These are phyloP conservation scores for Lochmaea capreae DNA, from an alignment of 2,888 invertebrate genomes.

Conservation along the genomic window DNA sequence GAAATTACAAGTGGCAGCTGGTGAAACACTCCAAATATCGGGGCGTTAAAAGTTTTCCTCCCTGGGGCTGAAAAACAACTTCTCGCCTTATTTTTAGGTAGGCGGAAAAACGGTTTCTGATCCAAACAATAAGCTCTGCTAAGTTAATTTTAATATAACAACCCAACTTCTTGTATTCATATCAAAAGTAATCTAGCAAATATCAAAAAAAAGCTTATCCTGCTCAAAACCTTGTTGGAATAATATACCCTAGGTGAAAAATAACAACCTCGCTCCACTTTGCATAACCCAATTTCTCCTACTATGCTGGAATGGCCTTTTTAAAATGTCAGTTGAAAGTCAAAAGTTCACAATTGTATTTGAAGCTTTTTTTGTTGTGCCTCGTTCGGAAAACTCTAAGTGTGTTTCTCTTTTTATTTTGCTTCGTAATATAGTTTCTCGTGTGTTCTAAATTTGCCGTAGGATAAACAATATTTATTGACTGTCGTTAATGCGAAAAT, in stretches of 20 bases:
- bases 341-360: neutral
- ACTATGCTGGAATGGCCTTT: neutral
- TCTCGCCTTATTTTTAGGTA: too few relatives aligned
- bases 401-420: neutral
- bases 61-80: too few relatives aligned
- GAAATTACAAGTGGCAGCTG: too few relatives aligned
- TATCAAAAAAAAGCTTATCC: neutral
- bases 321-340: neutral
- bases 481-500: neutral
- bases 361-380: neutral
- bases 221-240: neutral
- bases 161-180: neutral
- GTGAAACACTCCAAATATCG: too few relatives aligned
- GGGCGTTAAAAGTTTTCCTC: too few relatives aligned
- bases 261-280: neutral
- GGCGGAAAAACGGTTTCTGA: too few relatives aligned
- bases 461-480: constrained; percentile 1
- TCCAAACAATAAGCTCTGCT: too few relatives aligned
- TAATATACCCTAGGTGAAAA: neutral
- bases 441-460: neutral
- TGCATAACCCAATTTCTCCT: neutral
- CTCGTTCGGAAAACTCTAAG: neutral
- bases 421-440: neutral
- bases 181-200: neutral
- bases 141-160: too few relatives aligned